These are phyloP conservation scores for Dinoponera quadriceps DNA, from an alignment of 1,140 invertebrate species.

Conservation along the genomic window DNA sequence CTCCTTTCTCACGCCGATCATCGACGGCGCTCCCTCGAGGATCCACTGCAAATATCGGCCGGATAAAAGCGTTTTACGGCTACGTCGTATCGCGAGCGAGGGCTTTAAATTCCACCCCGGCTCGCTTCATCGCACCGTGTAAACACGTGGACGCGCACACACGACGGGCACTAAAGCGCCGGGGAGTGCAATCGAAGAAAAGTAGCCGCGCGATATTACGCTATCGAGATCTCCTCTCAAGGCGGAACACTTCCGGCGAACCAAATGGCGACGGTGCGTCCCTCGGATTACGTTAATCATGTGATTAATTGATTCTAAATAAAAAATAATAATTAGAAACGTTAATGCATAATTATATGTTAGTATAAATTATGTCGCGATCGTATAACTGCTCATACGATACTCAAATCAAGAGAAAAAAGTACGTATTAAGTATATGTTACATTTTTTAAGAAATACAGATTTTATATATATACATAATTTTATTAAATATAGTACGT, in stretches of 20 bases:
- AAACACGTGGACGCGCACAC: neutral
- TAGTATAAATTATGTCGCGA: too few relatives aligned
- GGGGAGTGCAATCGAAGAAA: conserved; percentile 30
- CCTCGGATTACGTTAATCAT: too few relatives aligned
- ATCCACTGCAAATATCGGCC: conserved; percentile 50
- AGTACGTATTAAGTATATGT: too few relatives aligned
- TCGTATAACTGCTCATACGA: too few relatives aligned
- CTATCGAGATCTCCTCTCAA: neutral
- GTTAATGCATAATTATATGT: too few relatives aligned
- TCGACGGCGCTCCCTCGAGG: neutral
- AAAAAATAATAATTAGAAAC: too few relatives aligned
- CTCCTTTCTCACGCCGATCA: conserved; percentile 13
- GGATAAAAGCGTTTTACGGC: conserved; percentile 59
- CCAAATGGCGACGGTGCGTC: neutral
- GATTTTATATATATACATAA: too few relatives aligned
- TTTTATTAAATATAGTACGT: too few relatives aligned
- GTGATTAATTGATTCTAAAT: too few relatives aligned
- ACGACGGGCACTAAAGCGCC: neutral
- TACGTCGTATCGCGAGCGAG: conserved; percentile 36
- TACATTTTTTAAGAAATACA: too few relatives aligned
- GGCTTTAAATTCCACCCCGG: conserved; percentile 24
- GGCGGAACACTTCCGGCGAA: neutral
- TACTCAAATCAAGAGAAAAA: too few relatives aligned
- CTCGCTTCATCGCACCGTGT: conserved; percentile 8
- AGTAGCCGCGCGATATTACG: conserved; percentile 39